Evolutionary conservation across 2,113 vertebrate genomes (phyloP).

Genomic region (Trematocara marginatum): DNA sequence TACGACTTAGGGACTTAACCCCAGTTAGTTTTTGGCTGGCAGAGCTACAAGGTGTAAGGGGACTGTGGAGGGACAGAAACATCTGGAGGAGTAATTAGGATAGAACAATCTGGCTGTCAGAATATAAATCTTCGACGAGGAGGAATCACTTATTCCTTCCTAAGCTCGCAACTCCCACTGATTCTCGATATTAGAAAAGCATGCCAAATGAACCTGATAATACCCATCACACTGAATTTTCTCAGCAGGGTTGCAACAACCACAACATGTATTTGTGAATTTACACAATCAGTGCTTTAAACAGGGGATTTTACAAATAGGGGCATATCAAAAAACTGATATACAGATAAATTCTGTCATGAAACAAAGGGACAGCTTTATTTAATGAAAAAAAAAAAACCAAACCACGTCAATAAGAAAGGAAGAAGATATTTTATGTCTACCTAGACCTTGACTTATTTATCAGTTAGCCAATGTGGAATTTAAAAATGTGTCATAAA

Average conservation of each 20-base stretch:
- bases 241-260: neutral
- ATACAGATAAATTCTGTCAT: neutral
- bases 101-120: neutral
- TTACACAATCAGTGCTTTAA: neutral
- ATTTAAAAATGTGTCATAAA: neutral
- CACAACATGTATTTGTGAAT: neutral
- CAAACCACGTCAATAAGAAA: neutral
- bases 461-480: neutral
- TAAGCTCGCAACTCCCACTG: conserved; percentile 7
- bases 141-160: neutral
- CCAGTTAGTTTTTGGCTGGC: conserved; percentile 1
- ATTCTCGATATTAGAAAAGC: neutral
- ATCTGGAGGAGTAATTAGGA: conserved; percentile 37
- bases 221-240: neutral
- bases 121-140: conserved; percentile 7
- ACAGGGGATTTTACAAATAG: neutral
- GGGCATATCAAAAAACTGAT: neutral
- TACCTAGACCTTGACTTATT: neutral
- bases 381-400: neutral
- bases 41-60: neutral
- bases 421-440: neutral
- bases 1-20: neutral
- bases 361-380: neutral
- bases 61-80: conserved; percentile 7
- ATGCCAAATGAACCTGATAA: conserved; percentile 12